Base-by-base conservation (phyloP, 2,888 invertebrate genomes). In the Miltochrista miniata region DNA sequence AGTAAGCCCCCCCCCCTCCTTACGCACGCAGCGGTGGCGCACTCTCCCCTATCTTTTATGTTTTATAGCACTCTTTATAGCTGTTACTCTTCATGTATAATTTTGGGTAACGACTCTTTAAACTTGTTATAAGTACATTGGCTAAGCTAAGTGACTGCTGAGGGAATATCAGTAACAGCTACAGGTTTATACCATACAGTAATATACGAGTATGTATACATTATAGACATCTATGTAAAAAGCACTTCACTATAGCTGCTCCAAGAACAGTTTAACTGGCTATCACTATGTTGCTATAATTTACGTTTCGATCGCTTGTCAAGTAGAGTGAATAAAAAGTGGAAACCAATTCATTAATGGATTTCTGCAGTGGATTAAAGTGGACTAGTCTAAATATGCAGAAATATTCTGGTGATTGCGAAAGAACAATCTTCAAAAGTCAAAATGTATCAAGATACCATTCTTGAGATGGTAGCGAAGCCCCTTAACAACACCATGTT, bases 401-500 rank as follows among this genome's bases (percentile, higher is more conserved):
- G n/a, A n/a, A n/a, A n/a, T n/a, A n/a, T n/a, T n/a, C n/a, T n/a
- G n/a, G n/a, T n/a, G n/a, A n/a, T n/a, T n/a, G n/a, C n/a, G n/a
- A n/a, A n/a, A n/a, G n/a, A n/a, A n/a, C n/a, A n/a, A n/a, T n/a
- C n/a, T n/a, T n/a, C n/a, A n/a, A n/a, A n/a, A n/a, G n/a, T n/a
- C n/a, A n/a, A 41, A 18, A 30, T 31, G 41, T 41, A 41, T 41
- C 54, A 50, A 54, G 39, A 45, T 50, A 54, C 51, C 48, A 39
- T 52, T 41, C 41, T 41, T 41, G 53, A 44, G 48, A 35, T 33
- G 56, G 45, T 13, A 41, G 30, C 30, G 12, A 41, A 41, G 41
- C 41, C 41, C 31, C 41, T 31, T 30, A 41, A 30, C 41, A 41
- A 29, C 41, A 41, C 18, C 41, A 29, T 30, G 12, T 13, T 41